Evolutionary conservation across 2,888 invertebrate genomes (phyloP).

Genomic region (Dinocampus coccinellae): DNA sequence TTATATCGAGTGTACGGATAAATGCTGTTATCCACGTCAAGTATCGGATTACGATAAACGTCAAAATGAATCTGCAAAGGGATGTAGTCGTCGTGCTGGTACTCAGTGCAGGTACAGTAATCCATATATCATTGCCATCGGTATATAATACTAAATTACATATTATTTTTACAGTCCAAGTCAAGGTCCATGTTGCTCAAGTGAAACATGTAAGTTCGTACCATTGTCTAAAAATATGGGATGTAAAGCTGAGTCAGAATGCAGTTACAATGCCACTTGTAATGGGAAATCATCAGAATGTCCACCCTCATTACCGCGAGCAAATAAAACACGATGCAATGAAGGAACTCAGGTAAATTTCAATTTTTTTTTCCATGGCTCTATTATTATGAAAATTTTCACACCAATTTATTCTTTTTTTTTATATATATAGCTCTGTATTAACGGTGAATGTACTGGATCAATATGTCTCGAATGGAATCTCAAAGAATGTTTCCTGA

Average conservation of each 20-base stretch:
- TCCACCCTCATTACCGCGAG: constrained; percentile 84
- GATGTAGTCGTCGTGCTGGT: constrained; percentile 82
- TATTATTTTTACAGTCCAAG: constrained; percentile 81
- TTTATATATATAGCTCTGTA: constrained; percentile 79
- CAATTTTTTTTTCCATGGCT: not conserved
- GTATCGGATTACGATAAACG: constrained; percentile 79
- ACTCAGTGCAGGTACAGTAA: constrained; percentile 82
- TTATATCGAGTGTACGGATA: constrained; percentile 89
- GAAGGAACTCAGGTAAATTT: constrained; percentile 81
- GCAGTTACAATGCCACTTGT: constrained; percentile 90
- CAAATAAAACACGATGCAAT: constrained; percentile 95
- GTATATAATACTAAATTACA: constrained; percentile 1
- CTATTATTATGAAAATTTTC: constrained; percentile 12
- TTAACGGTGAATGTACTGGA: constrained; percentile 92
- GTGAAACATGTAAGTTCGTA: constrained; percentile 84
- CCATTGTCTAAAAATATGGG: constrained; percentile 75
- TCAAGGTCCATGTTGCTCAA: constrained; percentile 96
- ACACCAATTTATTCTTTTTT: constrained; percentile 14
- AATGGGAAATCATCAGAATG: constrained; percentile 89
- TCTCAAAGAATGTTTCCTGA: constrained; percentile 94
- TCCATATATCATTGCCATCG: not conserved
- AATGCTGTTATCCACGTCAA: constrained; percentile 93
- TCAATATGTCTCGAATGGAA: constrained; percentile 96
- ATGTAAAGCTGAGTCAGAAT: constrained; percentile 89
- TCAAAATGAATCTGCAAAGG: constrained; percentile 79